A percentile compares a stretch with the other conserved stretches of the same genome.
Conservation (phyloP, 1,140 invertebrate genomes). For the Papilio machaon region DNA sequence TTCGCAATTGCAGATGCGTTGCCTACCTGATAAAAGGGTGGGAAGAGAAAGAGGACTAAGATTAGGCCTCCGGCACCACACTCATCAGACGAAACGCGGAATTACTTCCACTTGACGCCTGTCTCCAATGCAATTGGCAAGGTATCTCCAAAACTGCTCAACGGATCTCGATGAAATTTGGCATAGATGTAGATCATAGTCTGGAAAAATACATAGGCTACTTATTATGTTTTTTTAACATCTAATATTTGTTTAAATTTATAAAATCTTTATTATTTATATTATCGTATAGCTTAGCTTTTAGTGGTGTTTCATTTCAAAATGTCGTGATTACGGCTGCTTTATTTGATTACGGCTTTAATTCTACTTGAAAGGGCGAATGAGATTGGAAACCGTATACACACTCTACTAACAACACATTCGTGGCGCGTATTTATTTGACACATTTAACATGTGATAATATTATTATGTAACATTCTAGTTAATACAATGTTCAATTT, state of each 20-base stretch:
- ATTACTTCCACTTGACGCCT: no score
- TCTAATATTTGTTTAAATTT: not conserved
- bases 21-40: no score
- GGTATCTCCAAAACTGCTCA: no score
- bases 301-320: constrained; percentile 6
- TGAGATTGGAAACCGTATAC: constrained; percentile 50
- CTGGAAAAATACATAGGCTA: no score
- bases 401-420: constrained; percentile 27
- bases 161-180: no score
- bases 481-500: not conserved
- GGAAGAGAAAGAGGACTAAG: no score
- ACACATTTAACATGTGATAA: constrained; percentile 16
- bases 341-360: constrained; percentile 57
- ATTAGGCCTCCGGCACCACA: no score
- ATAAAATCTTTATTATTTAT: not conserved
- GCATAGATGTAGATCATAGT: no score
- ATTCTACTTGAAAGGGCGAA: constrained; percentile 49
- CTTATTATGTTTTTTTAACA: no score
- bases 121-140: no score
- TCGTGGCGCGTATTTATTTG: constrained; percentile 46
- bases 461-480: not conserved
- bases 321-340: constrained; percentile 49
- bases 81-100: no score
- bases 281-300: not conserved
- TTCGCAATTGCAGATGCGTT: no score